Evolutionary conservation across 2,113 vertebrate species (phyloP).

Genomic region (Smithornis capensis): DNA sequence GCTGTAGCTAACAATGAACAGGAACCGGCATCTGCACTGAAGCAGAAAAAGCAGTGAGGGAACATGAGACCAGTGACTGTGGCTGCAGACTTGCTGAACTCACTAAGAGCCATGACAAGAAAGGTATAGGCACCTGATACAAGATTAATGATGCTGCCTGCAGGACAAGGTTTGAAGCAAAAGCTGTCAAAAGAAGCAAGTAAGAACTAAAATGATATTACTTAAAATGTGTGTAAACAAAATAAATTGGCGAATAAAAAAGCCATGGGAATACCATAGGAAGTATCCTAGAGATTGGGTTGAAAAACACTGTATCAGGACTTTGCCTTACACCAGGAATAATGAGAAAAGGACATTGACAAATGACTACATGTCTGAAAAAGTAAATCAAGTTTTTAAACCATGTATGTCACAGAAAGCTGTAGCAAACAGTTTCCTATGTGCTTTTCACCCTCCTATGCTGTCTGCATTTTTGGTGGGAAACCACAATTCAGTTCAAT

Average conservation of each 20-base stretch:
- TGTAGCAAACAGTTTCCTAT: background rate
- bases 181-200: background rate
- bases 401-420: background rate
- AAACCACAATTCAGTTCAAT: background rate
- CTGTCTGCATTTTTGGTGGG: background rate
- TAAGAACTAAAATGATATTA: background rate
- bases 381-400: slow-evolving; percentile 12
- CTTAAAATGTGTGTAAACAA: background rate
- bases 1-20: background rate
- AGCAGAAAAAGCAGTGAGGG: slow-evolving; percentile 13
- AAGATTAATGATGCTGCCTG: slow-evolving; percentile 33
- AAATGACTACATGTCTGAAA: background rate
- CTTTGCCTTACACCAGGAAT: background rate
- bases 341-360: background rate
- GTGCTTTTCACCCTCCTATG: background rate
- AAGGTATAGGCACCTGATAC: background rate
- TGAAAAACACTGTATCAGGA: background rate
- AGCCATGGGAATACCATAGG: background rate
- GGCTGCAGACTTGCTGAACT: slow-evolving; percentile 6
- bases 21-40: background rate
- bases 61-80: background rate
- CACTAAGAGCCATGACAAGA: background rate
- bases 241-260: background rate
- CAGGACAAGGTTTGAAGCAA: background rate
- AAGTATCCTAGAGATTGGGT: background rate